phyloP scores from a whole-genome alignment of 2,888 invertebrate species.

The Xestia c-nigrum region DNA sequence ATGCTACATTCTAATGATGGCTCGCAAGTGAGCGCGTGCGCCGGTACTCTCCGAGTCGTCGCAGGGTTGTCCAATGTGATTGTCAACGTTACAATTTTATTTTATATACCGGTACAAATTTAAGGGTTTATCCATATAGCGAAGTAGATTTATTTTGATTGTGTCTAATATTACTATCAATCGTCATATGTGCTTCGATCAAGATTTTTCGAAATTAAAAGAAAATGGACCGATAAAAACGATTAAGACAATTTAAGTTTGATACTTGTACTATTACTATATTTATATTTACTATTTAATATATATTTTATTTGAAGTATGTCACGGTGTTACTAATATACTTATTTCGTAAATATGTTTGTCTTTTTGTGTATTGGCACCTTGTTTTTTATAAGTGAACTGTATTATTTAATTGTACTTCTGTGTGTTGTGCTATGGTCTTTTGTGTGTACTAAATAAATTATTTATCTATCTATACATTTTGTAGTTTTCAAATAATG shows the following conservation, averaged over 20 bases:
- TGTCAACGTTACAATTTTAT: background rate
- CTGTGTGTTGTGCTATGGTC: too few species aligned
- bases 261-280: background rate
- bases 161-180: background rate
- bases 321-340: too few species aligned
- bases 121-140: background rate
- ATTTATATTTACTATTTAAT: too few species aligned
- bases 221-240: background rate
- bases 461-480: too few species aligned
- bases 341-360: too few species aligned
- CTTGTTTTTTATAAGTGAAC: too few species aligned
- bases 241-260: background rate
- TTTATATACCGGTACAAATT: background rate
- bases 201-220: background rate
- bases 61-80: constrained; percentile 75
- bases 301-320: too few species aligned
- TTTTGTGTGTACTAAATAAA: too few species aligned
- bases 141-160: background rate
- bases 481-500: too few species aligned
- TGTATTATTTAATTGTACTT: too few species aligned
- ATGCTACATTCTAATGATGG: constrained; percentile 89
- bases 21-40: constrained; percentile 87
- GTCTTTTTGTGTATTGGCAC: too few species aligned
- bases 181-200: too few species aligned
- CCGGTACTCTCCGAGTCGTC: constrained; percentile 76